Evolutionary conservation across 2,797 vertebrate species (phyloP).

Genomic region (Lemur catta): DNA sequence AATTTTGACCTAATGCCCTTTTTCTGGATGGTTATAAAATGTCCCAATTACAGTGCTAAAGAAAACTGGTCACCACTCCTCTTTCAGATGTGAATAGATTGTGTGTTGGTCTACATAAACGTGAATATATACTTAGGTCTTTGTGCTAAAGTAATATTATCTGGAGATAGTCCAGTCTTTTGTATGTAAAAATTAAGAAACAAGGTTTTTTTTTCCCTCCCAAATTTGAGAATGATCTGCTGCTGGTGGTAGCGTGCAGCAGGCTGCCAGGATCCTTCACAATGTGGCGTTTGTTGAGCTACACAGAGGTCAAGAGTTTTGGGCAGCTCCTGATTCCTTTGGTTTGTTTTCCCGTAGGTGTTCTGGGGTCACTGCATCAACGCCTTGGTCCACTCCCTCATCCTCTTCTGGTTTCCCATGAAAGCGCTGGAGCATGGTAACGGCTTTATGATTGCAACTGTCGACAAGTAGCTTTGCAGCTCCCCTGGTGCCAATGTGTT

Average conservation of each 20-base stretch:
- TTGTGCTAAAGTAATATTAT: conserved; percentile 47
- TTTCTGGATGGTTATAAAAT: not conserved
- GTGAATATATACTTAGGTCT: not conserved
- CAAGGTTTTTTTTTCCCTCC: conserved; percentile 14
- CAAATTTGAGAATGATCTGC: conserved; percentile 62
- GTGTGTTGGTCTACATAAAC: not conserved
- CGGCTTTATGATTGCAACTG: conserved; percentile 65
- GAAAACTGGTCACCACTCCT: not conserved
- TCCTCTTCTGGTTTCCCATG: conserved; percentile 99
- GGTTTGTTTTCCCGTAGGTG: conserved; percentile 89
- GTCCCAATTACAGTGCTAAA: not conserved
- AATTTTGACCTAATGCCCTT: not conserved
- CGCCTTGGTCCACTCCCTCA: conserved; percentile 98
- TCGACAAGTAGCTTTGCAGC: conserved; percentile 64
- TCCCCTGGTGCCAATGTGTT: conserved; percentile 55
- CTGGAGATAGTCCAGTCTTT: conserved; percentile 49
- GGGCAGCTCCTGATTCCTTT: conserved; percentile 81
- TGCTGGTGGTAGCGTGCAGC: conserved; percentile 54
- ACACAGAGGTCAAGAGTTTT: conserved; percentile 75
- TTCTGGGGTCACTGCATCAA: conserved; percentile 99
- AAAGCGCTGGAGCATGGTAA: conserved; percentile 97
- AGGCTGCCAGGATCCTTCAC: conserved; percentile 58
- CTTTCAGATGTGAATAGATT: not conserved
- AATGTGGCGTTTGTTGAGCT: conserved; percentile 72
- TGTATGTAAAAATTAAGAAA: conserved; percentile 65